These are phyloP conservation scores for Diadumene lineata DNA, from an alignment of 92 coral and sea anemone species.

Conservation along the genomic window DNA sequence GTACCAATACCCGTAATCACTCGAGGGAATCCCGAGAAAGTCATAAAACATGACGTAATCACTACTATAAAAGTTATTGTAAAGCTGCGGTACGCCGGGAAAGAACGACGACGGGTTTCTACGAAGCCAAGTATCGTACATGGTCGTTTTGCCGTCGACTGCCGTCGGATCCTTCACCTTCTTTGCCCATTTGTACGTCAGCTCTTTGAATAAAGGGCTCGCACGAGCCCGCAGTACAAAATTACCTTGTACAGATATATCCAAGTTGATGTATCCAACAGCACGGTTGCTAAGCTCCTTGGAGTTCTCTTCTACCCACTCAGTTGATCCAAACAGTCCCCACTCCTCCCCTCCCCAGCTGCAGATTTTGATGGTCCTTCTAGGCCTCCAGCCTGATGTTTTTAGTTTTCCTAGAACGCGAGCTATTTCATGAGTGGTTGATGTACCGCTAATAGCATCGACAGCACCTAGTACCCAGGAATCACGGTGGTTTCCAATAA, in stretches of 20 bases:
- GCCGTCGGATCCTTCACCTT: conserved; percentile 66
- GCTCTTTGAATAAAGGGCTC: conserved; percentile 80
- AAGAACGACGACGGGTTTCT: conserved; percentile 53
- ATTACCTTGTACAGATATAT: conserved; percentile 88
- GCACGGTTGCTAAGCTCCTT: conserved; percentile 77
- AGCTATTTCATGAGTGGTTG: conserved; percentile 82
- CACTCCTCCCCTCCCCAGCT: conserved; percentile 99
- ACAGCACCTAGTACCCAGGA: conserved; percentile 93
- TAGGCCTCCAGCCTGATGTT: conserved; percentile 93
- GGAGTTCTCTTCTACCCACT: conserved; percentile 92
- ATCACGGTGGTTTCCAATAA: conserved; percentile 93
- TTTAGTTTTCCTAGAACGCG: conserved; percentile 73
- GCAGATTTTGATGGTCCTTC: conserved; percentile 87
- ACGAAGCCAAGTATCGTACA: conserved; percentile 77
- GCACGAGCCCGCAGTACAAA: conserved; percentile 78
- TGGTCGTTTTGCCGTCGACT: conserved; percentile 41
- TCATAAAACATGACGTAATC: conserved; percentile 92
- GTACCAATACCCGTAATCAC: conserved; percentile 91
- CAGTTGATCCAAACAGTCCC: conserved; percentile 89
- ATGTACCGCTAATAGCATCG: conserved; percentile 84
- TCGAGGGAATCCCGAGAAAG: conserved; percentile 85
- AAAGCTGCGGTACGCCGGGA: conserved; percentile 57
- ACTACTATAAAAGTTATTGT: conserved; percentile 71
- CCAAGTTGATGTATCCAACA: conserved; percentile 88
- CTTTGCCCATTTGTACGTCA: conserved; percentile 70